Base-by-base conservation (phyloP, 2,797 vertebrate genomes). In the Chromobotia macracanthus region DNA sequence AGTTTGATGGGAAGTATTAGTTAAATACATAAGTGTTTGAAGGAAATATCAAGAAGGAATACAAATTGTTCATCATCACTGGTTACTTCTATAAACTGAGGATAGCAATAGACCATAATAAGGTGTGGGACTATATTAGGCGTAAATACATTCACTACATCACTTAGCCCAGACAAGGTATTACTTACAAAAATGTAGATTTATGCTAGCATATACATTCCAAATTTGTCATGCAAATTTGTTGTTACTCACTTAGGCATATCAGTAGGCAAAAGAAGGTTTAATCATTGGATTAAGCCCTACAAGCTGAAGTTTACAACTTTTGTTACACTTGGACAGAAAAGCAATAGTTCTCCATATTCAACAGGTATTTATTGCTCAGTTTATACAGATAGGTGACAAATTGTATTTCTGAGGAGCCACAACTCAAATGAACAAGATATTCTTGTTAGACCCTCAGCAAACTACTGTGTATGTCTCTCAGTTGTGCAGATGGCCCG, bases 401-500 rank as follows among this genome's bases (percentile, higher is more conserved):
- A 38, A 19, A 23, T 4, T 58, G 56, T 58, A 28, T 25, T 58
- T 69, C 64, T 70, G 67, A 56, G 7, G 8, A 79, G 79, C 60
- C 41, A 70, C 75, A 71, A 73, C 51, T 13, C 41, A 41, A n/a
- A 13, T 15, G 48, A 50, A 50, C 48, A 56, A 25, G 51, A 51
- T 31, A 48, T 77, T 64, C 31, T 19, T 77, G 11, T 56, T 77
- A 46, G 51, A 28, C 11, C 16, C 10, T 48, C 38, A 53, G 56
- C 44, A 18, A 64, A 19, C 56, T 72, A 10, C 58, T 25, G 35
- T 38, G 21, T 75, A 60, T 83, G 66, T 80, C 35, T 79, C 35
- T 75, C 23, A 51, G 35, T 73, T 67, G 85, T 88, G 82, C 86
- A 53, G 81, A 83, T 81, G 74, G 74, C 84, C 84, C 84, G 58